phyloP scores from a whole-genome alignment of 2,113 vertebrate genomes.

The Laticauda colubrina region DNA sequence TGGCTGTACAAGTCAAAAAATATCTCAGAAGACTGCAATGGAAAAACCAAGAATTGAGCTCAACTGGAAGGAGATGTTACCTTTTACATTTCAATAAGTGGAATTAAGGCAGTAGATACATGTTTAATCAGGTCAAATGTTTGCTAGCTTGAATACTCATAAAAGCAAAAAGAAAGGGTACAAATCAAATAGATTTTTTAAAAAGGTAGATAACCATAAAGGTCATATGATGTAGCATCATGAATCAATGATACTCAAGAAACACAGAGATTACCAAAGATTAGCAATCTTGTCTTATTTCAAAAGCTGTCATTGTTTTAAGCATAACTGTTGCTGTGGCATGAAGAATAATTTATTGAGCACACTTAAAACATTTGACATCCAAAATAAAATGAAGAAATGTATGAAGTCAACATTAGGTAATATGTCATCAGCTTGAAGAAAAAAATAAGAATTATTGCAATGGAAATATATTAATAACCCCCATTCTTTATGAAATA shows the following conservation, averaged over 20 bases:
- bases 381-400: neutral
- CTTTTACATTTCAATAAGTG: constrained; percentile 7
- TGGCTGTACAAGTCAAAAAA: neutral
- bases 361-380: no score
- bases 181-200: neutral
- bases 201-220: neutral
- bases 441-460: neutral
- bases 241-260: neutral
- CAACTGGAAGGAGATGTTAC: neutral
- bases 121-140: neutral
- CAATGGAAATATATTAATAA: no score
- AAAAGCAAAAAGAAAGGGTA: neutral
- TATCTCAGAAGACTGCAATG: neutral
- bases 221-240: neutral
- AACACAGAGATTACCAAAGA: neutral
- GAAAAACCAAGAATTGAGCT: neutral
- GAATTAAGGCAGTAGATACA: neutral
- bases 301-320: neutral
- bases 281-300: neutral
- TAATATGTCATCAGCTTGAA: neutral
- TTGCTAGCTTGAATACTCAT: neutral
- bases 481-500: neutral
- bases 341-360: neutral
- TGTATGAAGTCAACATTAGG: neutral
- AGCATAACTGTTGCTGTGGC: neutral